phyloP scores from a whole-genome alignment of 2,113 vertebrate genomes.

The Mastomys coucha region DNA sequence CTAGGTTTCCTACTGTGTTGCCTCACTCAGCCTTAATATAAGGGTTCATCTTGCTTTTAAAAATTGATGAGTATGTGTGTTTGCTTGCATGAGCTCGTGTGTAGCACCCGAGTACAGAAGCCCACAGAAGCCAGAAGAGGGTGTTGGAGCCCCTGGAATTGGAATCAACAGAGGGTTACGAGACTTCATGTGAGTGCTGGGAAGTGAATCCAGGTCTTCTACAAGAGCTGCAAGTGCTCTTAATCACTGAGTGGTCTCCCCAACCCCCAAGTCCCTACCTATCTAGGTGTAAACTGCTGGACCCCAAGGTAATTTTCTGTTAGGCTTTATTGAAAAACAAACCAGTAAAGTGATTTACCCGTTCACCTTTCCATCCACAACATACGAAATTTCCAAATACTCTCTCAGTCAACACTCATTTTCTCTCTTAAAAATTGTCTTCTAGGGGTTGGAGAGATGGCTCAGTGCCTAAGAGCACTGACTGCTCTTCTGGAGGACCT shows the following conservation, averaged over 20 bases:
- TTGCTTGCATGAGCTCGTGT: background rate
- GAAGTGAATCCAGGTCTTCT: background rate
- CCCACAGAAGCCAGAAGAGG: background rate
- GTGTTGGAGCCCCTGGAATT: background rate
- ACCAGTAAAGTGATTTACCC: background rate
- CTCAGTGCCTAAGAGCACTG: too few species aligned
- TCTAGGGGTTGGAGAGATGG: too few species aligned
- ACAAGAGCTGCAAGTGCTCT: background rate
- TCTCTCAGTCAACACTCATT: background rate
- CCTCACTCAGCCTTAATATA: background rate
- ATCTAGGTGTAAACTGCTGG: background rate
- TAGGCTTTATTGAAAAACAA: conserved; percentile 14
- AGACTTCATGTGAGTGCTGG: background rate
- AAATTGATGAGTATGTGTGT: background rate
- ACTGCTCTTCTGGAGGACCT: too few species aligned
- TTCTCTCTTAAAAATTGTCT: background rate
- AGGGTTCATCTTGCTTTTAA: background rate
- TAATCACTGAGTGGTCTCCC: background rate
- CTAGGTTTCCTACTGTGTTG: background rate
- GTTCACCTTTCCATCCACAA: background rate
- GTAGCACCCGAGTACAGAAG: background rate
- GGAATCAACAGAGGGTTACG: background rate
- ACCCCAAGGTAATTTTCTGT: background rate
- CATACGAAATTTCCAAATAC: background rate
- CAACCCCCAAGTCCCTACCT: background rate